phyloP scores from a whole-genome alignment of 1,140 invertebrate species.

The Danaus plexippus region DNA sequence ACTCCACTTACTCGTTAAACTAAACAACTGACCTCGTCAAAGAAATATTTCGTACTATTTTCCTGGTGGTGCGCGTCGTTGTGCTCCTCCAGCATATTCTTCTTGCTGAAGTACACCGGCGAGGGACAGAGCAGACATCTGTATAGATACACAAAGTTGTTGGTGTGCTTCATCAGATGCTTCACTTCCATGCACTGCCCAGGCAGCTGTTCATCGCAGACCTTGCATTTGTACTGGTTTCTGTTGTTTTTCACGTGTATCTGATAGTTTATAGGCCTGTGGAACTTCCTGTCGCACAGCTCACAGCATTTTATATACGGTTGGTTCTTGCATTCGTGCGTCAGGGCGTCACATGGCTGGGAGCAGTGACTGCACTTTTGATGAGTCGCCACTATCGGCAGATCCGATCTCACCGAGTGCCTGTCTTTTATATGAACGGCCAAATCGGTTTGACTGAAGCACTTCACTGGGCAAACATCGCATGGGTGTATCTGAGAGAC shows the following conservation, averaged over 20 bases:
- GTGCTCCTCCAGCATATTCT: neutral
- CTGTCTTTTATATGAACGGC: neutral
- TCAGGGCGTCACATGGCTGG: neutral
- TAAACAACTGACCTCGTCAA: no score
- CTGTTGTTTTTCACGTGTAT: conserved; percentile 8
- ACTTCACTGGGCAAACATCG: conserved; percentile 4
- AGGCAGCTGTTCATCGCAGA: conserved; percentile 14
- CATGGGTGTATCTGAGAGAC: neutral
- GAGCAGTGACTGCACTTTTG: conserved; percentile 8
- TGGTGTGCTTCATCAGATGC: conserved; percentile 25
- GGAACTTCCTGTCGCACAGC: conserved; percentile 17
- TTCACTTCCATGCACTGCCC: conserved; percentile 20
- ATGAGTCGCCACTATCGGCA: conserved; percentile 1
- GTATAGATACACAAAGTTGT: conserved; percentile 20
- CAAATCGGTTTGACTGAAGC: neutral
- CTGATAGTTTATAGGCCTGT: neutral
- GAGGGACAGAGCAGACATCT: conserved; percentile 17
- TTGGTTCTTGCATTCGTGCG: conserved; percentile 3
- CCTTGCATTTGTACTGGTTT: conserved; percentile 2
- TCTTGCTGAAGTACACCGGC: neutral
- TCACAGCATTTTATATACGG: conserved; percentile 5
- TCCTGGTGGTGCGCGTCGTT: neutral
- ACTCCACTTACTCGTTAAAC: no score
- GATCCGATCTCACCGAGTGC: conserved; percentile 9
- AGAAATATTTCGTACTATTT: no score